Evolutionary conservation across 1,140 invertebrate species (phyloP), one percentile per base, ranked within the genome.

Genomic region (Galleria mellonella): DNA sequence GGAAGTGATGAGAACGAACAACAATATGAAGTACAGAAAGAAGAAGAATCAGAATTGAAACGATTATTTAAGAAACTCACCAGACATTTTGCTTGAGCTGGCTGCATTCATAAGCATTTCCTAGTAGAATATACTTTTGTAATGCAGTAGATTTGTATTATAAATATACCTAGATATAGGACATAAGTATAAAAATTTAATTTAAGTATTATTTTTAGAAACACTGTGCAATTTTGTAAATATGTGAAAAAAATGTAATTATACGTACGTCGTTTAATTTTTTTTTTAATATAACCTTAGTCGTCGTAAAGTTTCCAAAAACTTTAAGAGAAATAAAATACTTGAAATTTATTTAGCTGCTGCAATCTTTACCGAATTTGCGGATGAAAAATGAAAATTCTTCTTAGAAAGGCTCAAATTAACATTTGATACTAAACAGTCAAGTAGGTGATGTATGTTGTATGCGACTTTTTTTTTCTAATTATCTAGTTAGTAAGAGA

Each of bases 221-320:
- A 60, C 73, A 81, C 76, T 81, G 79, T 83, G 79, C 76, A 81
- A 81, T 78, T 81, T 75, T 81, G 74, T 83, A 83, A 79, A 81
- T 81, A 81, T 55, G 51, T 51, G 30, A 64, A 51, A 37, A 15
- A 15, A 37, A 37, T 15, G 14, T 15, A 17, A 15, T 17, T 37
- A 31, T n/a, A 55, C 48, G 51, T 61, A 56, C 38, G 43, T 23
- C 6, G 17, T 3, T n/a, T n/a, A 23, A 23, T 3, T 23, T 23
- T 23, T 23, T 3, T 3, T 23, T 23, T 6, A 23, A 23, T 23
- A 23, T n/a, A n/a, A n/a, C n/a, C n/a, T n/a, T n/a, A n/a, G n/a
- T n/a, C n/a, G n/a, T n/a, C n/a, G n/a, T n/a, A n/a, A n/a, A n/a
- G n/a, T n/a, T n/a, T n/a, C n/a, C n/a, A n/a, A n/a, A n/a, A n/a